Conservation (phyloP, 2,797 vertebrate genomes). For the Etheostoma nigrum region DNA sequence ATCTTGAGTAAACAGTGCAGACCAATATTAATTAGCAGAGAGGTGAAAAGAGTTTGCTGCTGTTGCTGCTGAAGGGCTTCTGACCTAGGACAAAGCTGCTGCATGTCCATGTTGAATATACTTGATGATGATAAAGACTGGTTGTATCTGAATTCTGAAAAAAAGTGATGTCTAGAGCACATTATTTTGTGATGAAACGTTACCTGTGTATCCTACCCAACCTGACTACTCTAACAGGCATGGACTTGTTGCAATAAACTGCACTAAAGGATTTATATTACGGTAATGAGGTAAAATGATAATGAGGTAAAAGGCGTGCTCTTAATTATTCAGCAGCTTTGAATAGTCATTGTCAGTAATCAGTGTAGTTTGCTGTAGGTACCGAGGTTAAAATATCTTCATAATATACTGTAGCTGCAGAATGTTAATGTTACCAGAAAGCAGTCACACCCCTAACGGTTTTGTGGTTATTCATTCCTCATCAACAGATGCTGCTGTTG, state of each 20-base stretch:
- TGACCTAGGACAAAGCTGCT: constrained; percentile 26
- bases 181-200: constrained; percentile 15
- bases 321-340: not conserved
- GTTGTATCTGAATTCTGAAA: constrained; percentile 2
- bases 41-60: constrained; percentile 63
- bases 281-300: not conserved
- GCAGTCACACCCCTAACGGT: constrained; percentile 17
- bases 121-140: constrained; percentile 10
- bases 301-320: not conserved
- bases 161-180: constrained; percentile 21
- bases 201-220: constrained; percentile 6
- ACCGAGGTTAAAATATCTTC: not conserved
- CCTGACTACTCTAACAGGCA: not conserved
- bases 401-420: constrained; percentile 7
- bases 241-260: constrained; percentile 4
- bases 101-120: constrained; percentile 18
- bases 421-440: constrained; percentile 1
- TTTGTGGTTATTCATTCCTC: constrained; percentile 45
- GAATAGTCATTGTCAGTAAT: not conserved
- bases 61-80: constrained; percentile 33
- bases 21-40: constrained; percentile 76
- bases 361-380: constrained; percentile 1
- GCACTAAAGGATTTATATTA: not conserved
- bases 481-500: constrained; percentile 33
- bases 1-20: constrained; percentile 60